Evolutionary conservation across 1,140 invertebrate species (phyloP), one percentile per base, ranked within the genome.

Genomic region (Hyles euphorbiae): DNA sequence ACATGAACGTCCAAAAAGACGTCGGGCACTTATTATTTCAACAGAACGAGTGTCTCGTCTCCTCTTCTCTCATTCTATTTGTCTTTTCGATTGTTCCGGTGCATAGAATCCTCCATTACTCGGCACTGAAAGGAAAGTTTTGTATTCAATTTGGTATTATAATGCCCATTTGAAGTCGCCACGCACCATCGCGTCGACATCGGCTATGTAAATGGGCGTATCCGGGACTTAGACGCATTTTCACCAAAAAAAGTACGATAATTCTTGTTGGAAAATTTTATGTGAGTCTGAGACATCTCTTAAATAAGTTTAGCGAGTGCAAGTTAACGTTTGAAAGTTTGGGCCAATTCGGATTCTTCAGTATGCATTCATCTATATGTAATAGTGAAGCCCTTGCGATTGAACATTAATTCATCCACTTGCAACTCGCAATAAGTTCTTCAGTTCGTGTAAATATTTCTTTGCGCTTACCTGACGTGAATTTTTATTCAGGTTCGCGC

Each of bases 101-200:
- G 86, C 86, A 88, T 88, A 83, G 83, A 82, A 76, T 87, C 83
- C 84, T 87, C 86, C 86, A 88, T 88, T 88, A 87, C 81, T 87
- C 74, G 76, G 78, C 77, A 85, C 77, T 87, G 86, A 87, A 88
- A 88, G 86, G 83, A 87, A 88, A 88, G 84, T 88, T 88, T 88
- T 87, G 84, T 88, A 88, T 87, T 87, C 86, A 88, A 87, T 88
- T 88, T 88, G 86, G 86, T 88, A 88, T 87, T 88, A 88, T 87
- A 87, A 88, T 88, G 87, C 84, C 80, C 73, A 88, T 88, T 87
- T 83, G 83, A 87, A 88, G 83, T 85, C 81, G 78, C 80, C 80
- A 88, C 86, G 83, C 86, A 88, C 83, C 86, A 87, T 87, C 80
- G 83, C 86, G 76, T 61, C 77, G 75, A 84, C 82, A 86, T 83